These are phyloP conservation scores for Siniperca scherzeri DNA, from an alignment of 2,797 vertebrate genomes.

Conservation along the genomic window DNA sequence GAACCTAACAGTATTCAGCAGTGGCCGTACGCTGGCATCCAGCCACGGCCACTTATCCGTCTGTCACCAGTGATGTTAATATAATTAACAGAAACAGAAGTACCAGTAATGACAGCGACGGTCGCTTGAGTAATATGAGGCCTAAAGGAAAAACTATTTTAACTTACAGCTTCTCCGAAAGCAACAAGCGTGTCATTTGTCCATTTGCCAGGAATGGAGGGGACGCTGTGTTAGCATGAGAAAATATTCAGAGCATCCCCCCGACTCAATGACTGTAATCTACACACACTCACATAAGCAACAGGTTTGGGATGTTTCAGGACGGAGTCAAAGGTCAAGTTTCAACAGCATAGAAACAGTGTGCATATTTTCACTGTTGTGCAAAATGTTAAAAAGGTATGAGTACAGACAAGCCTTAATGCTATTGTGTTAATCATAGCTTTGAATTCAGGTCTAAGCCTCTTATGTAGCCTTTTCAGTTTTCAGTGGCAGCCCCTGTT, in stretches of 20 bases:
- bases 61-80: constrained; percentile 20
- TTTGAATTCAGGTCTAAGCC: background rate
- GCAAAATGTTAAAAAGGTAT: background rate
- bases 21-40: background rate
- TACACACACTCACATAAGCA: background rate
- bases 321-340: constrained; percentile 13
- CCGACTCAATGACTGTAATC: constrained; percentile 31
- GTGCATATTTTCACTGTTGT: background rate
- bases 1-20: background rate
- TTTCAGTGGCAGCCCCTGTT: background rate
- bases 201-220: constrained; percentile 8
- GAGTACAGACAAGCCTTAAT: background rate
- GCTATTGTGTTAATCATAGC: background rate
- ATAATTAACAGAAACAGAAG: constrained; percentile 33
- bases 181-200: constrained; percentile 43
- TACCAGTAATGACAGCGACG: constrained; percentile 22
- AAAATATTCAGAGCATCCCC: constrained; percentile 54
- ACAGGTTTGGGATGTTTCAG: background rate
- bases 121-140: constrained; percentile 25
- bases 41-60: constrained; percentile 4
- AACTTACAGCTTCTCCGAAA: constrained; percentile 10
- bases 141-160: constrained; percentile 7
- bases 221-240: constrained; percentile 13
- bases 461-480: background rate
- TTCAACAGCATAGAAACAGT: background rate